Base-by-base conservation (phyloP, 2,888 invertebrate genomes). In the Dyspetes luteomarginatus region DNA sequence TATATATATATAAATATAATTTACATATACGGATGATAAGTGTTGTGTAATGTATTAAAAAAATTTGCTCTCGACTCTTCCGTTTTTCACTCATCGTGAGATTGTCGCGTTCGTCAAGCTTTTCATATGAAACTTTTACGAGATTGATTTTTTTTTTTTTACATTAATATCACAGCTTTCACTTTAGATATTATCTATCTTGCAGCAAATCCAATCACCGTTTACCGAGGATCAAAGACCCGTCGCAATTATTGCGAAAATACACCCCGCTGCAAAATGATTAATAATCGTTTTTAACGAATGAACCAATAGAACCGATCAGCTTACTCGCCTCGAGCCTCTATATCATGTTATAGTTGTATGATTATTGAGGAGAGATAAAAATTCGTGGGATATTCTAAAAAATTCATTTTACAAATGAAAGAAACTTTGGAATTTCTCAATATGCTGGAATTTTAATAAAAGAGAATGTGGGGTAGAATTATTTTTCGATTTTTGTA, bases 261-360 rank as follows among this genome's bases (percentile, higher is more conserved):
- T 36, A n/a, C 28, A 5, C n/a, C 9, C 12, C 19, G 45, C 24
- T 52, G 24, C 12, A 4, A 26, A 41, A 4, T 50, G 55, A 68
- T 68, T 56, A 68, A 56, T 67, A 67, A 67, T 67, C 41, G 52
- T 41, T 67, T 67, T 67, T 67, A 52, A 52, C 24, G 41, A 67
- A 67, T 52, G 19, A 22, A 4, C 22, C 41, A 41, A 67, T 30
- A 22, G n/a, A 19, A 7, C 3, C 26, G 0, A 26, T n/a, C 5
- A 4, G 26, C 12, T 26, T 55, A 26, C n/a, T n/a, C n/a, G 12
- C 12, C 26, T 45, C 45, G 48, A 4, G 48, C 0, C 15, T n/a
- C 15, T 1, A 17, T 19, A 48, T 15, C 4, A 48, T 36, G 9
- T 7, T 7, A 22, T 17, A 15, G 48, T 4, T n/a, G 1, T n/a